Evolutionary conservation across 2,797 vertebrate genomes (phyloP).

Genomic region (Aeoliscus strigatus): DNA sequence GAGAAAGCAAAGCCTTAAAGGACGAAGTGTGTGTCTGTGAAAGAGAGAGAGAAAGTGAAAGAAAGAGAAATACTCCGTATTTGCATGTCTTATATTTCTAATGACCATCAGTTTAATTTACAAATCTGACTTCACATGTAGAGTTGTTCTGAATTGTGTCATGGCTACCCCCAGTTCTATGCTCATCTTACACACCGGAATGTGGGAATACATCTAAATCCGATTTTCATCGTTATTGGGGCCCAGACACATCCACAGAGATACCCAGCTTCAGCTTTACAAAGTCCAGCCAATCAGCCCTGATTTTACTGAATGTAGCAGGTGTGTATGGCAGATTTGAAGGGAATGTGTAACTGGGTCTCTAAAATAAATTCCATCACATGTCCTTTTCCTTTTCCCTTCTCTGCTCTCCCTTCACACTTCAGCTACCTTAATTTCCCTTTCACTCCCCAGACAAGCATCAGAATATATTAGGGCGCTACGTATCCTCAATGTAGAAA

Average conservation of each 20-base stretch:
- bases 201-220: conserved; percentile 6
- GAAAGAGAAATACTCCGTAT: conserved; percentile 4
- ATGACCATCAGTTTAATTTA: conserved; percentile 19
- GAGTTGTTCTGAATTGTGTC: conserved; percentile 1
- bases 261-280: conserved; percentile 1
- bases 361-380: conserved; percentile 15
- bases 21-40: conserved; percentile 21
- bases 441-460: conserved; percentile 6
- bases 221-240: not conserved
- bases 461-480: conserved; percentile 7
- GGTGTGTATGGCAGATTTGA: not conserved
- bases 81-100: conserved; percentile 26
- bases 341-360: not conserved
- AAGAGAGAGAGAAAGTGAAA: conserved; percentile 7
- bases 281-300: too few relatives aligned
- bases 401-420: conserved; percentile 22
- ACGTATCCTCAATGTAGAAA: not conserved
- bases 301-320: conserved; percentile 2
- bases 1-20: conserved; percentile 49
- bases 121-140: conserved; percentile 4
- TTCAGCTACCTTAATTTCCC: conserved; percentile 6
- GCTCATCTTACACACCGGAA: conserved; percentile 8
- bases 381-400: conserved; percentile 14
- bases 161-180: conserved; percentile 1
- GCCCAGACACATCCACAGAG: not conserved